Evolutionary conservation across 2,888 invertebrate species (phyloP).

Genomic region (Euclidia mi): DNA sequence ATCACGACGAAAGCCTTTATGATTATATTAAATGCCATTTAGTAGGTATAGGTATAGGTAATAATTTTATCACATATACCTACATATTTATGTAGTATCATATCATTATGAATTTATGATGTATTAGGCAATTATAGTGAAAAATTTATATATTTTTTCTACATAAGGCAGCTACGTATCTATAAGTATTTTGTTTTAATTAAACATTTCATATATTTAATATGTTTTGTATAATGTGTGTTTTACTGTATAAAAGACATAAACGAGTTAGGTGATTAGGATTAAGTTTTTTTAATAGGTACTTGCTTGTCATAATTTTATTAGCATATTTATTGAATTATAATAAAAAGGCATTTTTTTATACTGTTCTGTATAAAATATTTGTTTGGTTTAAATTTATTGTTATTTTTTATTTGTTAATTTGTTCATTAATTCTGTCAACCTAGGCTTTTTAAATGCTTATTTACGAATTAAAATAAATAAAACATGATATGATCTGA

Average conservation of each 20-base stretch:
- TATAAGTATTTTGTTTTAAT: neutral
- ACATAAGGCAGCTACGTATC: slow-evolving; percentile 5
- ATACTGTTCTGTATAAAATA: neutral
- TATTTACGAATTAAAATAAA: too few relatives aligned
- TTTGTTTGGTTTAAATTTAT: neutral
- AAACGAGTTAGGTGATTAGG: slow-evolving; percentile 50
- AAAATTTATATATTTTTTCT: neutral
- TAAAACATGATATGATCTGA: too few relatives aligned
- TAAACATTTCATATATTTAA: neutral
- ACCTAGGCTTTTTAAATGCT: too few relatives aligned
- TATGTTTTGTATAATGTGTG: slow-evolving; percentile 5
- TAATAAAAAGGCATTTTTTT: neutral
- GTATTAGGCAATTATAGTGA: slow-evolving; percentile 8
- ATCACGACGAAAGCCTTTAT: neutral
- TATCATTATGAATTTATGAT: slow-evolving; percentile 18
- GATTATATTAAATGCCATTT: slow-evolving; percentile 1
- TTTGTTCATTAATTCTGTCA: too few relatives aligned
- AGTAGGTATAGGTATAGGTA: neutral
- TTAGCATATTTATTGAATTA: slow-evolving; percentile 14
- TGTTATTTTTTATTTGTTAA: too few relatives aligned
- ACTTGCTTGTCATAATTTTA: slow-evolving; percentile 15
- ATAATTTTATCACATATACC: neutral
- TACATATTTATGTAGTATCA: slow-evolving; percentile 9
- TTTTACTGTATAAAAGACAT: slow-evolving; percentile 60
- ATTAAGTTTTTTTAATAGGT: slow-evolving; percentile 16